Evolutionary conservation across 1,140 invertebrate species (phyloP).

Genomic region (Papilio glaucus): DNA sequence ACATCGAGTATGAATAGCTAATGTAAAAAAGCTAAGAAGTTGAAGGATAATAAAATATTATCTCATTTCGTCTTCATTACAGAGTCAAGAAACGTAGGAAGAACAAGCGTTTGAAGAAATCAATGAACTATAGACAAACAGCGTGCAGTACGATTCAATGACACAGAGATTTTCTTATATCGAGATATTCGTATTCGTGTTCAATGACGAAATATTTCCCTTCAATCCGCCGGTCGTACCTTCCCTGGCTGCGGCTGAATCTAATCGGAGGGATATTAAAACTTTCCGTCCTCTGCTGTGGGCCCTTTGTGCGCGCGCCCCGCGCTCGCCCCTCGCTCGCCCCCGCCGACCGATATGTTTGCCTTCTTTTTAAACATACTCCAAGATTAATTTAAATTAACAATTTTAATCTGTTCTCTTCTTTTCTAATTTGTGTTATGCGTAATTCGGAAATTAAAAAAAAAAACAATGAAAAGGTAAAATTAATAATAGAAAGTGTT

Average conservation of each 20-base stretch:
- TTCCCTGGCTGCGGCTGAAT: conserved; percentile 69
- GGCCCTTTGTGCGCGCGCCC: conserved; percentile 69
- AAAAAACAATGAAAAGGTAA: background rate
- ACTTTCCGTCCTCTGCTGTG: conserved; percentile 71
- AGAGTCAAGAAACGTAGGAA: background rate
- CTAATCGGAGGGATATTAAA: conserved; percentile 81
- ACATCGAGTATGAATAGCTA: too few species aligned
- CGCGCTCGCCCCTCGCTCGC: conserved; percentile 51
- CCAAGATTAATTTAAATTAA: conserved; percentile 56
- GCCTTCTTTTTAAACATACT: conserved; percentile 56
- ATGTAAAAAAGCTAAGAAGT: too few species aligned
- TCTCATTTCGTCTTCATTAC: background rate
- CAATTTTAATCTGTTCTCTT: conserved; percentile 26
- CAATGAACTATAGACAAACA: conserved; percentile 6
- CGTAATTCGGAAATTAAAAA: background rate
- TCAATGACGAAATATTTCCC: conserved; percentile 72
- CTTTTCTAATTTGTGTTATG: background rate
- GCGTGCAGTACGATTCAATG: conserved; percentile 44
- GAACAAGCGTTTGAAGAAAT: background rate
- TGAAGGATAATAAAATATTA: too few species aligned
- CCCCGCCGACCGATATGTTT: conserved; percentile 49
- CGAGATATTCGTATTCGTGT: conserved; percentile 65
- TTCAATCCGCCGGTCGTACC: conserved; percentile 61
- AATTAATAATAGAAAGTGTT: background rate
- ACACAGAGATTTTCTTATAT: conserved; percentile 65